Conservation (phyloP, 2,113 vertebrate species). For the Pelobates fuscus region DNA sequence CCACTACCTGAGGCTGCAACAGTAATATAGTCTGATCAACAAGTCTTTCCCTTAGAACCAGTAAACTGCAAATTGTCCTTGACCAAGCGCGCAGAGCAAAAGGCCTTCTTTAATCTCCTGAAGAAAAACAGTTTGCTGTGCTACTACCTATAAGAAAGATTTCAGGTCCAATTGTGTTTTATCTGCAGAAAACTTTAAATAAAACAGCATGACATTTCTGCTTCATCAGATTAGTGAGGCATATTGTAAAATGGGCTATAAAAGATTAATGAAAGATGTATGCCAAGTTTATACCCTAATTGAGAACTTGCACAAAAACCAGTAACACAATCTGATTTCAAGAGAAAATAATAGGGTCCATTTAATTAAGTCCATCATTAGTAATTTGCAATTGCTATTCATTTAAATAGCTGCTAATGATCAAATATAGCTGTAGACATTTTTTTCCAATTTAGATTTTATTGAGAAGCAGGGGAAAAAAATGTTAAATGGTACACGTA, state of each 20-base stretch:
- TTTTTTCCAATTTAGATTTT: too few relatives aligned
- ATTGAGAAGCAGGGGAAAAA: too few relatives aligned
- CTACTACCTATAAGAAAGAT: conserved; percentile 52
- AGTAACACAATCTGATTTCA: neutral
- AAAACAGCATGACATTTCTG: neutral
- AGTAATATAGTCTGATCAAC: conserved; percentile 64
- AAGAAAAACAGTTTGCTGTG: conserved; percentile 58
- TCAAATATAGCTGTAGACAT: neutral
- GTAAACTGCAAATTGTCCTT: conserved; percentile 72
- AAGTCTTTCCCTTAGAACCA: conserved; percentile 69
- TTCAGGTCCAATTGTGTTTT: conserved; percentile 52
- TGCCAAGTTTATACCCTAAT: conserved; percentile 22
- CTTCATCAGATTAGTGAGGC: conserved; percentile 19
- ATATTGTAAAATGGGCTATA: conserved; percentile 29
- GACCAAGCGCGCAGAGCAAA: conserved; percentile 69
- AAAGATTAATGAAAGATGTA: conserved; percentile 27
- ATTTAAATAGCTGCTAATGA: conserved; percentile 12
- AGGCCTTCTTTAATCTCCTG: conserved; percentile 63
- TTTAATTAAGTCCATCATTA: conserved; percentile 31
- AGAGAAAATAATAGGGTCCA: neutral
- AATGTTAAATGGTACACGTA: too few relatives aligned
- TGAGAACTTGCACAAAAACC: conserved; percentile 4
- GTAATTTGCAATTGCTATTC: neutral
- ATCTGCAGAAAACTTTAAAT: conserved; percentile 51
- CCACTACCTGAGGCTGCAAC: conserved; percentile 64